Evolutionary conservation across 2,888 invertebrate genomes (phyloP), one percentile per base, ranked within the genome.

Genomic region (Hirtodrosophila cameraria): DNA sequence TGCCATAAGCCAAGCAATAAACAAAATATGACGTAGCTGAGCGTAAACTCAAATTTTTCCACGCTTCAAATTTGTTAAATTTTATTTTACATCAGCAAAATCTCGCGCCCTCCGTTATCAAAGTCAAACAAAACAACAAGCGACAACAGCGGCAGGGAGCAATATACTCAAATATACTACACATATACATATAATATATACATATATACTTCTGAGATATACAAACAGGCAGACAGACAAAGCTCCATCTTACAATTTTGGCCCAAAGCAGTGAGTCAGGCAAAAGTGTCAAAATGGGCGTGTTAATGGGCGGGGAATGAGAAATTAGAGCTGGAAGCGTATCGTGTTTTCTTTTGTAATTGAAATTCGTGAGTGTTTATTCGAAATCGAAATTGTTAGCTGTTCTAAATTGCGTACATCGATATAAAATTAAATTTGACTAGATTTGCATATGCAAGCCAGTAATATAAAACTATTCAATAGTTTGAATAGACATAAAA

Each of bases 11-110:
- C 65, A 30, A n/a, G 59, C 58, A 13, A 64, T 79, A 64, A 82
- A 75, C n/a, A n/a, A 57, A 62, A 27, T 59, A 61, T 85, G 76
- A 79, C 64, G 77, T 80, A 50, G 66, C 61, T 39, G 12, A 70
- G 38, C 25, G 57, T 57, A 46, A 43, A 48, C 27, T 48, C 50
- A 66, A 86, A 86, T 80, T 86, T 79, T 80, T 80, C 74, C 78
- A 86, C 74, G 78, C 74, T 69, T 67, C 55, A 65, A 63, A 57
- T 80, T 80, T 72, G 53, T 76, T 43, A 66, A 73, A 80, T 80
- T 80, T 23, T 73, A 76, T 71, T 86, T 80, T 75, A 50, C 83
- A 59, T 50, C 52, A 58, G 48, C 60, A 49, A 23, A 61, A 66
- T 64, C 63, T 75, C 46, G 58, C 76, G 45, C 72, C 50, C 42